A percentile compares a stretch with the other conserved stretches of the same genome.
Evolutionary conservation across 2,113 vertebrate species (phyloP).

Genomic region (Microtus ochrogaster): DNA sequence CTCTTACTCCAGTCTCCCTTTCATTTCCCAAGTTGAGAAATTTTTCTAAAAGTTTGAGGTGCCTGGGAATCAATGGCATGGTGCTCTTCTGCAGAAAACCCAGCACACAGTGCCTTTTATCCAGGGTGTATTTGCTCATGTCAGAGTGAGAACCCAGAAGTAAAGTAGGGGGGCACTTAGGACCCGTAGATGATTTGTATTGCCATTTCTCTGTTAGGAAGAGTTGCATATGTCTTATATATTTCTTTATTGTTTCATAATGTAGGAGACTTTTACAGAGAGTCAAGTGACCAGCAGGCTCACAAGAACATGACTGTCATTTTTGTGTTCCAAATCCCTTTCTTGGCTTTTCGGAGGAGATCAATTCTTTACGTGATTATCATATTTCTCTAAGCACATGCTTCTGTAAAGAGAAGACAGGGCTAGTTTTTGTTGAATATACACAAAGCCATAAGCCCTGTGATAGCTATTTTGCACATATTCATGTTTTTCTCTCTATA

Average conservation of each 20-base stretch:
- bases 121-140: conserved; percentile 3
- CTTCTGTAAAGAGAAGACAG: conserved; percentile 20
- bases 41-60: conserved; percentile 4
- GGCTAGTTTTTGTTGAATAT: conserved; percentile 36
- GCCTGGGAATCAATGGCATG: background rate
- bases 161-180: background rate
- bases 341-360: conserved; percentile 10
- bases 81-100: background rate
- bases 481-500: background rate
- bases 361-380: background rate
- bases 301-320: background rate
- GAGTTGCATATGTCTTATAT: too few species aligned
- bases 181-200: background rate
- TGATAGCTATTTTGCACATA: background rate
- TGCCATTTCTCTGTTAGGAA: background rate
- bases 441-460: background rate
- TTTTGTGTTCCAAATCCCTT: conserved; percentile 13
- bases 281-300: background rate
- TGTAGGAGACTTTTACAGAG: background rate
- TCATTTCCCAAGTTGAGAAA: background rate
- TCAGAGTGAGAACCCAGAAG: background rate
- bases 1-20: background rate
- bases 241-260: background rate
- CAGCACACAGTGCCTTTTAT: background rate
- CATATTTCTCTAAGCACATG: background rate